phyloP scores from a whole-genome alignment of 2,888 invertebrate genomes.

The Lycophotia porphyrea region DNA sequence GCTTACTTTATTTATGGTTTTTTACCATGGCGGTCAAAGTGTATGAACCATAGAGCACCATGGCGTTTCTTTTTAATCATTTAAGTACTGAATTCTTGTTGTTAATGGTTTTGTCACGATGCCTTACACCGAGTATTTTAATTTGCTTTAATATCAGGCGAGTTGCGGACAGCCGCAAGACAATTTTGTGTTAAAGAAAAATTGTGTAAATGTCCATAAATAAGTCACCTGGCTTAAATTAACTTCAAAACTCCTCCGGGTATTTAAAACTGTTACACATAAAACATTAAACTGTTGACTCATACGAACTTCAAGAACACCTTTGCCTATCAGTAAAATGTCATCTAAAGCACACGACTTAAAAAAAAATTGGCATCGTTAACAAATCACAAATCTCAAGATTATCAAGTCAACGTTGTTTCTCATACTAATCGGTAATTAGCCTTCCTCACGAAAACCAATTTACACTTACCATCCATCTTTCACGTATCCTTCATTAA shows the following conservation, averaged over 20 bases:
- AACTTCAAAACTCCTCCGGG: neutral
- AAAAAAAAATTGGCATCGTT: slow-evolving; percentile 49
- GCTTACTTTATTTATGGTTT: neutral
- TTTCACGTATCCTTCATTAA: neutral
- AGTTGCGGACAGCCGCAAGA: neutral
- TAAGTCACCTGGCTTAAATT: neutral
- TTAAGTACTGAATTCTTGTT: too few species aligned
- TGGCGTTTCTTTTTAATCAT: neutral
- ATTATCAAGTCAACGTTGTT: slow-evolving; percentile 48
- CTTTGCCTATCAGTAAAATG: slow-evolving; percentile 29
- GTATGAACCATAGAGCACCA: neutral
- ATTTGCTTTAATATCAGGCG: neutral
- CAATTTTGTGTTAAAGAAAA: neutral
- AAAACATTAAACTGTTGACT: slow-evolving; percentile 11
- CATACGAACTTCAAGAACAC: slow-evolving; percentile 14
- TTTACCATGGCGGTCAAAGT: neutral
- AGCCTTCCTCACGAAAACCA: slow-evolving; percentile 32
- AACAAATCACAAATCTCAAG: slow-evolving; percentile 48
- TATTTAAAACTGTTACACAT: neutral
- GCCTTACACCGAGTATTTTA: neutral
- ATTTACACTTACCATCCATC: neutral
- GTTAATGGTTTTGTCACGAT: neutral
- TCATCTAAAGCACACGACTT: slow-evolving; percentile 28
- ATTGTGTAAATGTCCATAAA: neutral
- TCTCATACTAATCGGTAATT: slow-evolving; percentile 58